phyloP scores from a whole-genome alignment of 2,888 invertebrate species.

The Schrankia costaestrigalis region DNA sequence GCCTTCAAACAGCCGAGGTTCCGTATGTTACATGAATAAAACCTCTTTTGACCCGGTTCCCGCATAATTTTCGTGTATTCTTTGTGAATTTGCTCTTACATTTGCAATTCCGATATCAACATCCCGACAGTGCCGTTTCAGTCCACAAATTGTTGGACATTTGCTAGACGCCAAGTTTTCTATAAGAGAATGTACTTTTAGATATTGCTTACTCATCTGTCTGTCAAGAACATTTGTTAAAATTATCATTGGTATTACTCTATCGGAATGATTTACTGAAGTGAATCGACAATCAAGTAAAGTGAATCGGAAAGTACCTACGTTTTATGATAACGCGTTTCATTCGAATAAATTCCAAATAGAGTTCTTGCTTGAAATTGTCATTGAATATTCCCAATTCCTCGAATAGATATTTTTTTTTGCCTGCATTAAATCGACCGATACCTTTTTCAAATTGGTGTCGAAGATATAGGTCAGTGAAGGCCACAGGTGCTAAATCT shows the following conservation, averaged over 20 bases:
- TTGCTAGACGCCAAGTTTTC: conserved; percentile 31
- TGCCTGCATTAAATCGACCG: conserved; percentile 1
- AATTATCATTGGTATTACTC: conserved; percentile 24
- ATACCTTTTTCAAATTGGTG: too few species aligned
- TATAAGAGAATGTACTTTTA: conserved; percentile 28
- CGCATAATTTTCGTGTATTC: conserved; percentile 67
- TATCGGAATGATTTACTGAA: conserved; percentile 24
- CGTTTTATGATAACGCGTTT: conserved; percentile 1
- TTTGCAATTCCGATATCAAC: conserved; percentile 62
- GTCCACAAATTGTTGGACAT: conserved; percentile 32
- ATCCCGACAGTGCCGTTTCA: conserved; percentile 33
- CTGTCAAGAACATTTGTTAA: conserved; percentile 10
- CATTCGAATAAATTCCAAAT: conserved; percentile 3
- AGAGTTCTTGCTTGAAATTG: background rate
- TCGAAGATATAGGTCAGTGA: too few species aligned
- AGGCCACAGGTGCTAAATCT: too few species aligned
- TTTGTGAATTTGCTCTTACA: conserved; percentile 61
- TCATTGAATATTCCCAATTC: too few species aligned
- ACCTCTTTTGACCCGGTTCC: conserved; percentile 40
- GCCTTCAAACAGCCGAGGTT: conserved; percentile 31
- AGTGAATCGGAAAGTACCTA: conserved; percentile 3
- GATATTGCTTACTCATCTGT: conserved; percentile 31
- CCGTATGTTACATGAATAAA: conserved; percentile 48
- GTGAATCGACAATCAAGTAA: conserved; percentile 11
- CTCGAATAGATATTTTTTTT: background rate